Evolutionary conservation across 2,797 vertebrate genomes (phyloP).

Genomic region (Calcarius lapponicus): DNA sequence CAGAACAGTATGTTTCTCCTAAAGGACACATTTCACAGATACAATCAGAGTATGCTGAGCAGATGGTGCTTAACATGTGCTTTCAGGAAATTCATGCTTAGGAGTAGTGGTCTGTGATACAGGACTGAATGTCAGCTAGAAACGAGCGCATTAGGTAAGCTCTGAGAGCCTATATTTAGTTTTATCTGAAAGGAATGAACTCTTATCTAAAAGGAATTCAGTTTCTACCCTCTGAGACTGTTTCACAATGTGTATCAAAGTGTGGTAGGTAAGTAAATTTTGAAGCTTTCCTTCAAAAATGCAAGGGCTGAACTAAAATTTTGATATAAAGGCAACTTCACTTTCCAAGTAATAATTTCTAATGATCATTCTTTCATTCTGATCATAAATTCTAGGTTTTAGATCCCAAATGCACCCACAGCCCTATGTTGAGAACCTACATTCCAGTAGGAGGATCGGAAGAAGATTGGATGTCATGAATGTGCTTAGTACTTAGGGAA

Average conservation of each 20-base stretch:
- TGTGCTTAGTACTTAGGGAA: background rate
- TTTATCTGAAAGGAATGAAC: background rate
- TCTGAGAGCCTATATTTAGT: background rate
- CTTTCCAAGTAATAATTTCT: background rate
- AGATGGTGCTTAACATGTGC: background rate
- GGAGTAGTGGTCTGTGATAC: background rate
- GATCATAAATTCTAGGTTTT: background rate
- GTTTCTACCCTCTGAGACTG: background rate
- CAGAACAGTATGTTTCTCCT: background rate
- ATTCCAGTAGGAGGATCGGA: background rate
- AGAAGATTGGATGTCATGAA: background rate
- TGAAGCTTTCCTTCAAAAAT: background rate
- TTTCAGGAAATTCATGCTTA: background rate
- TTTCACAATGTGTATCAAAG: background rate
- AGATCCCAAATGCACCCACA: background rate
- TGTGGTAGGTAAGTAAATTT: background rate
- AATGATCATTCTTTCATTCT: background rate
- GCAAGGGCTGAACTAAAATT: background rate
- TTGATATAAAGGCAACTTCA: background rate
- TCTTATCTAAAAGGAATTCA: background rate
- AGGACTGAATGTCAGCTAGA: background rate
- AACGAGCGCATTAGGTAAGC: background rate
- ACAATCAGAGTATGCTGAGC: background rate
- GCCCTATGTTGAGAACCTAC: background rate
- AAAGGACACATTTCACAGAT: background rate